A percentile compares a stretch with the other conserved stretches of the same genome.
These are phyloP conservation scores for Trichopria drosophilae DNA, from an alignment of 2,888 invertebrate genomes.

Conservation along the genomic window DNA sequence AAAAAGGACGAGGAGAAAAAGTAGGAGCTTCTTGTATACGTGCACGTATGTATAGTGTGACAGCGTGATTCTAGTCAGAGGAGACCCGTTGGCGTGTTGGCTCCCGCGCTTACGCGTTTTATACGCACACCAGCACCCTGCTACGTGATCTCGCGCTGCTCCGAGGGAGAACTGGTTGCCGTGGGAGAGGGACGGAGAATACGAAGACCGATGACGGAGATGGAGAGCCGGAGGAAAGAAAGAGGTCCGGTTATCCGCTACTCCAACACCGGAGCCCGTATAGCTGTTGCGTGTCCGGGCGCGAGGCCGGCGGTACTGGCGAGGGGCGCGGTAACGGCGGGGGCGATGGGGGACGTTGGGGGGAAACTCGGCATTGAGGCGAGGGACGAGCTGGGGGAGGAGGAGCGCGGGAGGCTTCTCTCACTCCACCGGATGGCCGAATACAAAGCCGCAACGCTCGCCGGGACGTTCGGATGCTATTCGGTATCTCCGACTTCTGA, in stretches of 20 bases:
- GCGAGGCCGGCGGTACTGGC: not conserved
- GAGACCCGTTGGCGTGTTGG: slow-evolving; percentile 50
- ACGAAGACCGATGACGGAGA: not conserved
- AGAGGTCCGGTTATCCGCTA: slow-evolving; percentile 32
- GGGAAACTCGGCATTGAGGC: not conserved
- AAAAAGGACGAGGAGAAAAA: slow-evolving; percentile 25
- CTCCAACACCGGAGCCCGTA: no score
- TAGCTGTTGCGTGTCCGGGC: no score
- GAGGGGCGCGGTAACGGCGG: not conserved
- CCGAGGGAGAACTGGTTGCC: slow-evolving; percentile 7
- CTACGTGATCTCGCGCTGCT: slow-evolving; percentile 18
- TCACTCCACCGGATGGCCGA: no score
- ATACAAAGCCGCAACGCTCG: no score
- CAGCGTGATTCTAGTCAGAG: slow-evolving; percentile 47
- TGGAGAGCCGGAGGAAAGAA: slow-evolving; percentile 1
- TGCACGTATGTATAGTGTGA: slow-evolving; percentile 32
- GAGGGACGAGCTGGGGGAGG: not conserved
- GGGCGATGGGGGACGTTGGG: not conserved
- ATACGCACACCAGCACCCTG: slow-evolving; percentile 29
- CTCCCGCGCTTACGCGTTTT: slow-evolving; percentile 50
- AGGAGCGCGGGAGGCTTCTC: slow-evolving; percentile 13
- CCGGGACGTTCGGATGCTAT: no score
- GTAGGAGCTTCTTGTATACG: slow-evolving; percentile 33
- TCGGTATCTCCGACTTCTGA: no score
- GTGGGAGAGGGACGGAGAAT: slow-evolving; percentile 21